Evolutionary conservation across 1,140 invertebrate genomes (phyloP), one percentile per base, ranked within the genome.

Genomic region (Sarcophaga bullata): DNA sequence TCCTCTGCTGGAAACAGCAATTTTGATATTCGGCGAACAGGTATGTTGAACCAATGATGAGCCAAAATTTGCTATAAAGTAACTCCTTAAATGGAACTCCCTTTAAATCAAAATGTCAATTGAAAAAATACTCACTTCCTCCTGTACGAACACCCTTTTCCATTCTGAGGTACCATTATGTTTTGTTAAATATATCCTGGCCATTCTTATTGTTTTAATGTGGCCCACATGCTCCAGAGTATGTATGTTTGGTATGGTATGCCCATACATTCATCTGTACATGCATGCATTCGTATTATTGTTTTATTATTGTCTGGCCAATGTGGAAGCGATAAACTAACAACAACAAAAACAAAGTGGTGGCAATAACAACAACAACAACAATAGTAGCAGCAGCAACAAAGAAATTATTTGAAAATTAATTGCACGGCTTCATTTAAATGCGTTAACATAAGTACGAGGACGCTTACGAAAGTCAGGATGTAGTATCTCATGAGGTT

Each of bases 391-490:
- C 62, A 19, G 19, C 17, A 68, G 6, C n/a, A 68, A 25, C 17
- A 68, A 68, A 25, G n/a, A 58, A 58, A 58, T 58, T 58, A 58
- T 68, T 68, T 68, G 62, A 68, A 68, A 68, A 68, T 68, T 68
- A 68, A 68, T 68, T 68, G 62, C 62, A 68, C 62, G 62, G 62
- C 62, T 68, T 68, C 62, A 68, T 68, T 68, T 68, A 68, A 68
- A 68, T 68, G 62, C 62, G 62, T 68, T 68, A 68, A 68, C 62
- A 68, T 68, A 68, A 68, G 62, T 68, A 58, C 54, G 6, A 58
- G 11, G 6, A 58, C 54, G n/a, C 7, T n/a, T 58, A 58, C 13
- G 13, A 58, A 15, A 68, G 62, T 17, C 17, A 68, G 62, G n/a
- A 68, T 25, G n/a, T 68, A 19, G 62, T 68, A 10, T 68, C 62